Evolutionary conservation across 1,140 invertebrate species (phyloP).

Genomic region (Anastrepha ludens): DNA sequence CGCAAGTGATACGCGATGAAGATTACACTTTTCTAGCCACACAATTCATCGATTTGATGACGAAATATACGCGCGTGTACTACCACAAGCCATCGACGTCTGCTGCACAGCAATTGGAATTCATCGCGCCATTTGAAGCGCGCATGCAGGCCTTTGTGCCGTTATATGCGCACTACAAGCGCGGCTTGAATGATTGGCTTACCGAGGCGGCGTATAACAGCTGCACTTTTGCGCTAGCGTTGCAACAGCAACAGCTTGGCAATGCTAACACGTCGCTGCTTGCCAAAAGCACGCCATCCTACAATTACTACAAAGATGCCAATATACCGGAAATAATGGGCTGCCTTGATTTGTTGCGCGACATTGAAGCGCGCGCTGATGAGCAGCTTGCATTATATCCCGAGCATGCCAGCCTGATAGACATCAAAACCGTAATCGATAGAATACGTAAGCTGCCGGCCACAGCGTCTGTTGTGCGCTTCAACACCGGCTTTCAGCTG

Average conservation of each 20-base stretch:
- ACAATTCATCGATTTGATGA: constrained; percentile 68
- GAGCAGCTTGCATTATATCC: constrained; percentile 89
- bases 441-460: constrained; percentile 88
- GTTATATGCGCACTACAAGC: constrained; percentile 64
- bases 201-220: constrained; percentile 66
- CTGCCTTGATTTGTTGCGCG: constrained; percentile 82
- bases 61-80: constrained; percentile 60
- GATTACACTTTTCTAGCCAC: constrained; percentile 68
- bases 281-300: constrained; percentile 39
- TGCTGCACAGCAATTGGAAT: constrained; percentile 48
- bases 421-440: constrained; percentile 82
- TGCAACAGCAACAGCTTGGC: constrained; percentile 64
- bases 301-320: constrained; percentile 91
- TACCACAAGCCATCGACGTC: constrained; percentile 57
- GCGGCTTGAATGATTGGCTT: constrained; percentile 61
- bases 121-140: constrained; percentile 61
- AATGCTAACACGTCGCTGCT: constrained; percentile 57
- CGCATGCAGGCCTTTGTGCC: constrained; percentile 67
- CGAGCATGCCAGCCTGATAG: constrained; percentile 89
- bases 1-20: constrained; percentile 64
- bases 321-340: constrained; percentile 86
- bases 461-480: constrained; percentile 88
- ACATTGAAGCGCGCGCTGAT: constrained; percentile 79
- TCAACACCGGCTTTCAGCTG: constrained; percentile 92
- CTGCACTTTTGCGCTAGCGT: constrained; percentile 62